Conservation (phyloP, 2,888 invertebrate genomes). For the Amiota communis region DNA sequence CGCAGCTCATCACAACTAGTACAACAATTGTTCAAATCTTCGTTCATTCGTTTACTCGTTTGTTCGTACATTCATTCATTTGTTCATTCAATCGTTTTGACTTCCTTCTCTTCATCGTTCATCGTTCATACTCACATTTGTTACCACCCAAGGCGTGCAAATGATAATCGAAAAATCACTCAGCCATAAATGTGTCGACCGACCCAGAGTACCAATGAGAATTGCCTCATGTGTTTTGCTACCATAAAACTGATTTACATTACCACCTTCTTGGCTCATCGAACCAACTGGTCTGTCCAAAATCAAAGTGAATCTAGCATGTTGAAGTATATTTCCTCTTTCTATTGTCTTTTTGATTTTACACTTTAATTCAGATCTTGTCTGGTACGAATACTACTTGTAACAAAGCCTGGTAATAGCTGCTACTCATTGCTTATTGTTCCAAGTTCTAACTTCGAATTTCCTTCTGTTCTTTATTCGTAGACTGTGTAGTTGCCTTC, state of each 20-base stretch:
- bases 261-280: constrained; percentile 55
- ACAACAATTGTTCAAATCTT: not conserved
- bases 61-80: not conserved
- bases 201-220: not conserved
- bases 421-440: constrained; percentile 14
- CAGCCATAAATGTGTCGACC: constrained; percentile 54
- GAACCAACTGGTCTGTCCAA: too few relatives aligned
- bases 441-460: not conserved
- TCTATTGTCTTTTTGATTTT: too few relatives aligned
- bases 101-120: not conserved
- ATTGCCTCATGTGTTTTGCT: not conserved
- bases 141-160: constrained; percentile 67
- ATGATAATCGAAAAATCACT: constrained; percentile 66
- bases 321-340: too few relatives aligned
- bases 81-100: constrained; percentile 12
- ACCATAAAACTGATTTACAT: constrained; percentile 61
- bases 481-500: too few relatives aligned
- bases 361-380: too few relatives aligned
- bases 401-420: not conserved
- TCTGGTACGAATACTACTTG: too few relatives aligned
- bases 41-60: not conserved
- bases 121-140: constrained; percentile 26
- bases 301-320: too few relatives aligned
- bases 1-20: not conserved
- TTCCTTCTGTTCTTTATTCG: too few relatives aligned